Evolutionary conservation across 2,113 vertebrate genomes (phyloP).

Genomic region (Tragelaphus strepsiceros): DNA sequence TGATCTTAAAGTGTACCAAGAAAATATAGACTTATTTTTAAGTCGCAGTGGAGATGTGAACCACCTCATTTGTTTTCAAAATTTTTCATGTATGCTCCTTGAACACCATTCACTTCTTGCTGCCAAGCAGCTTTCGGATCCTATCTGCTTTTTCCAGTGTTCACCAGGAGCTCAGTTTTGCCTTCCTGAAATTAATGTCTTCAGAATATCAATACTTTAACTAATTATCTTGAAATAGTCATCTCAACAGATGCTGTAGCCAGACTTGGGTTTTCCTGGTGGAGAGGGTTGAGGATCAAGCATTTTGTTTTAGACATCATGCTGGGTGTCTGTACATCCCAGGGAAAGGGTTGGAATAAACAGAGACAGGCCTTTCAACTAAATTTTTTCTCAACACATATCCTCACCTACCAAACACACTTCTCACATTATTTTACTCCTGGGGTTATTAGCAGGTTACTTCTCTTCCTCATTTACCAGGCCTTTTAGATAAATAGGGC

Average conservation of each 20-base stretch:
- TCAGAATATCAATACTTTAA: background rate
- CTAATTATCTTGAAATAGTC: background rate
- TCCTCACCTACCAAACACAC: background rate
- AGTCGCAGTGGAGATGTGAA: background rate
- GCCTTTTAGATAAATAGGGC: background rate
- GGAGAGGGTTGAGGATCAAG: background rate
- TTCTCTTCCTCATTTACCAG: background rate
- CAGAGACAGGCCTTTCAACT: background rate
- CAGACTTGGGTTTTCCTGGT: background rate
- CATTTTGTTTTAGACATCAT: background rate
- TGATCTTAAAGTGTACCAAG: background rate
- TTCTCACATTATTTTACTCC: background rate
- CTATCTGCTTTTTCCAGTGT: background rate
- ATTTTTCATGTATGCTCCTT: background rate
- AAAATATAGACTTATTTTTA: background rate
- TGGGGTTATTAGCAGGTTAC: background rate
- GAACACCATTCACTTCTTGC: background rate
- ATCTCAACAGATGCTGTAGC: background rate
- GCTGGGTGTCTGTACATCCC: background rate
- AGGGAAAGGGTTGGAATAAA: background rate
- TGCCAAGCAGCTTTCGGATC: background rate
- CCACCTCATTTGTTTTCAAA: background rate
- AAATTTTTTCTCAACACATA: background rate
- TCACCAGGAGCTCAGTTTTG: background rate
- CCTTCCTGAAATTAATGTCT: background rate